Percentiles rank a stretch among this genome's conserved stretches.
Conservation (phyloP, 2,888 invertebrate genomes). For the Athalia cordata region DNA sequence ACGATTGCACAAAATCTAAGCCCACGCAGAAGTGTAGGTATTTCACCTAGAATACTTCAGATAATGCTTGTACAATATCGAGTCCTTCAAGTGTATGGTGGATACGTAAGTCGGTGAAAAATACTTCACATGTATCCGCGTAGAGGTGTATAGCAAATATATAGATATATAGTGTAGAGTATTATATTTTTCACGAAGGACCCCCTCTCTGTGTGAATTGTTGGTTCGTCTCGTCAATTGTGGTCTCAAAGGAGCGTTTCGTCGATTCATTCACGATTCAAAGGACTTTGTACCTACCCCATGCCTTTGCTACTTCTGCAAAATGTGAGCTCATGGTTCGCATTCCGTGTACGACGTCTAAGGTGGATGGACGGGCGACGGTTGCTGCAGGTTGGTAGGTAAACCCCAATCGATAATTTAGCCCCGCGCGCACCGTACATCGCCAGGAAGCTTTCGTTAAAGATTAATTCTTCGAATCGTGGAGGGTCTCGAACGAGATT, state of each 20-base stretch:
- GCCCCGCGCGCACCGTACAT: not conserved
- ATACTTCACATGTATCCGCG: too few relatives aligned
- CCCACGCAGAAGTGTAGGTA: not conserved
- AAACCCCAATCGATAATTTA: slow-evolving; percentile 35
- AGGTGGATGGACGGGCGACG: not conserved
- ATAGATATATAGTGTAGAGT: not conserved
- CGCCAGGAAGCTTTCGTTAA: slow-evolving; percentile 18
- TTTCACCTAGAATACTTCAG: too few relatives aligned
- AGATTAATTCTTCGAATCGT: slow-evolving; percentile 29
- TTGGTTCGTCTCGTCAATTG: slow-evolving; percentile 32
- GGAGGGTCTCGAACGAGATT: slow-evolving; percentile 6
- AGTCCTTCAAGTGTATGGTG: not conserved
- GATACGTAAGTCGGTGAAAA: not conserved
- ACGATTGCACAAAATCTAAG: slow-evolving; percentile 21
- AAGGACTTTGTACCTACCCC: slow-evolving; percentile 22
- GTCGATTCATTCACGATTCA: slow-evolving; percentile 22
- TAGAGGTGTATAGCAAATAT: not conserved
- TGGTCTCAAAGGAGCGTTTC: slow-evolving; percentile 25
- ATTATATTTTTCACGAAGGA: slow-evolving; percentile 1
- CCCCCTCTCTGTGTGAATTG: slow-evolving; percentile 16
- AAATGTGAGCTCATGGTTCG: too few relatives aligned
- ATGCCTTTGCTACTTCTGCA: too few relatives aligned
- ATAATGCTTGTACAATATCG: not conserved
- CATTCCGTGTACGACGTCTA: too few relatives aligned
- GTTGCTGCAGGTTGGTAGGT: not conserved